Base-by-base conservation (phyloP, 2,888 invertebrate species). In the Callimorpha dominula region DNA sequence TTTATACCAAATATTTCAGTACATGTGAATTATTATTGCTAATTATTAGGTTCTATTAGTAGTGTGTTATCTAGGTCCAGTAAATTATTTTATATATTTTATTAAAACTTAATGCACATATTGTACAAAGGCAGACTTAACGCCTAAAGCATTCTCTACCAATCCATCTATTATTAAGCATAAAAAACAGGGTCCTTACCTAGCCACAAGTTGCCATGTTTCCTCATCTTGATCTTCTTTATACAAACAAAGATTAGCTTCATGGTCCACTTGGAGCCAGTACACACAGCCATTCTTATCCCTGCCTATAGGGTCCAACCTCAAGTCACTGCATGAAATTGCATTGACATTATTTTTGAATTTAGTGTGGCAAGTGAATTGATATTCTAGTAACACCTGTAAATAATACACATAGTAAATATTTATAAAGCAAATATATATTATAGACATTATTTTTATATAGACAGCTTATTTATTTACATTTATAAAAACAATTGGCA, bases 211-310 rank as follows among this genome's bases (percentile, higher is more conserved):
- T 89, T 98, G 97, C 99, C 99, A 99, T 17, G 98, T 98, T 91
- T 99, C 99, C 90, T 99, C 99, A 92, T 99, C 99, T 81, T 98
- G 97, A 89, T 99, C 99, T 93, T 99, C 99, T 88, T 98, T 97
- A 92, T 99, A 99, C 66, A 99, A 97, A 79, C 99, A 96, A 78
- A 99, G 96, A 92, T 99, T 99, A 85, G 98, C 97, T 75, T 98
- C 97, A 78, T 97, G 97, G 91, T 99, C 99, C 73, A 98, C 96
- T 86, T 99, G 98, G 86, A 98, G 97, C 99, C 99, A 99, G 92
- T 99, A 99, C 9, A 98, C 97, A 90, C 98, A 97, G 0, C 99
- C 99, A 87, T 97, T 96, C 79, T 98, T 97, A 94, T 99, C 99
- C 81, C 97, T 96, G 4, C 99, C 99, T 74, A 99, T 96, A 0